Base-by-base conservation (phyloP, 2,888 invertebrate genomes). In the Serrognathus titanus region DNA sequence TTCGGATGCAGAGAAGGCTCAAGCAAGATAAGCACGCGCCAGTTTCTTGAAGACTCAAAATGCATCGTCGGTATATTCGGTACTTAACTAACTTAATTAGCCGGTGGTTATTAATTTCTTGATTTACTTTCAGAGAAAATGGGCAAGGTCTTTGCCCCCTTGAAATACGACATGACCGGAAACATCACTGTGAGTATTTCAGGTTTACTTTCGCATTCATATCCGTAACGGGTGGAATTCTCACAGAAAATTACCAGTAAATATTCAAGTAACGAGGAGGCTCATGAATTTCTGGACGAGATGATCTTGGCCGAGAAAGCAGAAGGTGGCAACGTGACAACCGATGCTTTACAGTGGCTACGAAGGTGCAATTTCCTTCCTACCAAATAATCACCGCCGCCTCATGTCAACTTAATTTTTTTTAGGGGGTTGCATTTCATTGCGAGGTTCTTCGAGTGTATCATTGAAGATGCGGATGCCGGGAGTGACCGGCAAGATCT, bases 151-250 rank as follows among this genome's bases (percentile, higher is more conserved):
- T 90, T 90, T 75, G 80, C 85, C 46, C 88, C 90, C 24, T 86
- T 91, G 40, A 86, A 85, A 67, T 83, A 83, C 75, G 91, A 92
- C 70, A 88, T 92, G 84, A 83, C 84, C 77, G 86, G 87, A 66
- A 91, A 91, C 75, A 85, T 91, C 64, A 82, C 85, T 73, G 90
- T 89, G 79, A 82, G 81, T 75, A 61, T 4, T 56, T 62, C 55
- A 10, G 5, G 20, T 9, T 45, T 43, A 40, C n/a, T 31, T 31
- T 8, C n/a, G n/a, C 9, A 35, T 10, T 24, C 10, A 36, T 37
- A 9, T 10, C 4, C 10, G 9, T 12, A 37, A 37, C 10, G 10
- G 9, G 10, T 11, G n/a, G 35, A 9, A 16, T 50, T 55, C 66
- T 55, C 65, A 37, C 74, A 88, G 87, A 88, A 88, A 83, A 77